Evolutionary conservation across 2,797 vertebrate species (phyloP).

Genomic region (Atherinosoma microstoma): DNA sequence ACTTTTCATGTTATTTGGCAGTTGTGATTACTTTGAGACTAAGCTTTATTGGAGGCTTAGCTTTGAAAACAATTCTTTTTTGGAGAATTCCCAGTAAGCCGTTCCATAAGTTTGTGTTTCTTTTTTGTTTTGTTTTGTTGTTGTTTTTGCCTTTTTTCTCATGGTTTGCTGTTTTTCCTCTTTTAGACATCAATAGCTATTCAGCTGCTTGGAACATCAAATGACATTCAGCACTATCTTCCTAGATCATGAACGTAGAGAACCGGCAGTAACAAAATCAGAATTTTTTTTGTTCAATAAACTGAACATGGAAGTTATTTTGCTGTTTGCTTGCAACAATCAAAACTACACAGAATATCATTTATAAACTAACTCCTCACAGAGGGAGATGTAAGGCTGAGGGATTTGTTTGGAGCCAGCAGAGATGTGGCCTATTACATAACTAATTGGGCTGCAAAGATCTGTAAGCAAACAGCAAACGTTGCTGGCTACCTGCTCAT

Average conservation of each 20-base stretch:
- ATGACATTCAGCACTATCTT: conserved; percentile 17
- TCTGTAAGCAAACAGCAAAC: conserved; percentile 37
- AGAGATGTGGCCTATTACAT: conserved; percentile 27
- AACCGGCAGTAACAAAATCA: conserved; percentile 22
- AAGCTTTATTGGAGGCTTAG: conserved; percentile 43
- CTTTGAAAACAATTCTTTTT: conserved; percentile 56
- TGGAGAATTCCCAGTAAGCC: conserved; percentile 49
- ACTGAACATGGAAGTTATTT: conserved; percentile 30
- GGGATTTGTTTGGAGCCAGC: conserved; percentile 18
- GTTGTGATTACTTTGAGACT: conserved; percentile 63
- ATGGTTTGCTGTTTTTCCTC: conserved; percentile 9
- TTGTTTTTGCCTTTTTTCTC: conserved; percentile 21
- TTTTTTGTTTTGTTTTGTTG: neutral
- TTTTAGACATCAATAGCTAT: conserved; percentile 44
- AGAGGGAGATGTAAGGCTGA: conserved; percentile 12
- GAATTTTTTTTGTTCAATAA: conserved; percentile 37
- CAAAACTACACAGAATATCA: conserved; percentile 17
- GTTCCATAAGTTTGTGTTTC: conserved; percentile 47
- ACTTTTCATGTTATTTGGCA: conserved; percentile 68
- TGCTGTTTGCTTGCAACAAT: conserved; percentile 9
- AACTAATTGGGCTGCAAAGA: conserved; percentile 23
- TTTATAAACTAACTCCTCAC: conserved; percentile 31
- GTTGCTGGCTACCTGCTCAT: conserved; percentile 13
- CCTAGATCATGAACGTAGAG: conserved; percentile 43
- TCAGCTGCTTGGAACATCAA: conserved; percentile 36